Percentiles rank a stretch among this genome's conserved stretches.
Conservation (phyloP, 2,888 invertebrate genomes). For the Machimus atricapillus region DNA sequence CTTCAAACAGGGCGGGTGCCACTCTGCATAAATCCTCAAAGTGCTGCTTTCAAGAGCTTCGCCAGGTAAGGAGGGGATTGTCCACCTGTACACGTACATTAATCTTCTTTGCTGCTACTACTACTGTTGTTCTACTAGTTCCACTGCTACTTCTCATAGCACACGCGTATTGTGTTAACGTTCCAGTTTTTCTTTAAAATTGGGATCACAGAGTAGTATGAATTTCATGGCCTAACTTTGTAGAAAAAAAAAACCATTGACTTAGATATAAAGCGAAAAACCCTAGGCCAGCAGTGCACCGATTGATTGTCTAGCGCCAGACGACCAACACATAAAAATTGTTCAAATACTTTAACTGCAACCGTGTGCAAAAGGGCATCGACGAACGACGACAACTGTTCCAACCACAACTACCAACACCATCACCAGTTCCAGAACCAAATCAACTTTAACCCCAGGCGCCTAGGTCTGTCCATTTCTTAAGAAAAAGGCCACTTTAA, state of each 20-base stretch:
- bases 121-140: conserved; percentile 54
- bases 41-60: conserved; percentile 99
- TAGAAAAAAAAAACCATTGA: conserved; percentile 13
- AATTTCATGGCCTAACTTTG: conserved; percentile 19
- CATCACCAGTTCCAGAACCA: conserved; percentile 29
- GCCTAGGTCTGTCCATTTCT: conserved; percentile 31
- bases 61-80: conserved; percentile 85
- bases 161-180: conserved; percentile 33
- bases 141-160: conserved; percentile 57
- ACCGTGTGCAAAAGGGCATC: neutral
- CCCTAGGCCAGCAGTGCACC: conserved; percentile 4
- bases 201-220: conserved; percentile 22
- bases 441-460: conserved; percentile 33
- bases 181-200: conserved; percentile 22
- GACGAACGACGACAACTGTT: neutral
- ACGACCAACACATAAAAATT: neutral
- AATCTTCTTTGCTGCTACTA: conserved; percentile 43
- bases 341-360: neutral
- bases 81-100: conserved; percentile 29
- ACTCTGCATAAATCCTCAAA: conserved; percentile 99
- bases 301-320: neutral
- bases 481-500: conserved; percentile 32
- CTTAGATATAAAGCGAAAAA: neutral
- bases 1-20: conserved; percentile 95
- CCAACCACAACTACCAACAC: conserved; percentile 30